Evolutionary conservation across 2,888 invertebrate species (phyloP), one percentile per base, ranked within the genome.

Genomic region (Actias luna): DNA sequence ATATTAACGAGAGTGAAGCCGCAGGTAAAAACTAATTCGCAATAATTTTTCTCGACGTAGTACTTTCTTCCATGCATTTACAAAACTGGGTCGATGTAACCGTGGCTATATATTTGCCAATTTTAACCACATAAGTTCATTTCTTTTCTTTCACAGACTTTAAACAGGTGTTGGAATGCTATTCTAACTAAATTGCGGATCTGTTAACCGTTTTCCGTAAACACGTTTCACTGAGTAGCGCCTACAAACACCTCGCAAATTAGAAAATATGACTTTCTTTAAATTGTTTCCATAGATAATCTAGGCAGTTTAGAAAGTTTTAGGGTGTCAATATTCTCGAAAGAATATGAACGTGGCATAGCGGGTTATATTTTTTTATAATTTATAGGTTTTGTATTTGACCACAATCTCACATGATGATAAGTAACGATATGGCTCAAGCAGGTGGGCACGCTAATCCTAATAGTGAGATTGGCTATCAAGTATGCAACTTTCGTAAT

Each of bases 151-250:
- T 55, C 29, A 55, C 55, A 55, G 55, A 55, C 29, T 55, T 55
- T 55, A 55, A 55, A 55, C 55, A 55, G 55, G 55, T 55, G 55
- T 55, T 55, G 16, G n/a, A 0, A 55, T 55, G 55, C 55, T 55
- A 55, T 55, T 55, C 55, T 55, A 55, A 55, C 55, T 55, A 29
- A 29, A 55, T 55, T 55, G 55, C 55, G 29, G 55, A 55, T 55
- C 55, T 55, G 55, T 55, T 55, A 55, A 55, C 55, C 55, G 55
- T 29, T 29, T 55, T 55, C 55, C 55, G 55, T 29, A 55, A 55
- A 55, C 55, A 29, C 7, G n/a, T 55, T 55, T 55, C 55, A 16
- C n/a, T 55, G 29, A 55, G 29, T 55, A 14, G 55, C 29, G 55
- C 22, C 46, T 46, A 46, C 55, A 29, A 55, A 29, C 27, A 29